Base-by-base conservation (phyloP, 2,888 invertebrate genomes). In the Acrocyrtus sp. region DNA sequence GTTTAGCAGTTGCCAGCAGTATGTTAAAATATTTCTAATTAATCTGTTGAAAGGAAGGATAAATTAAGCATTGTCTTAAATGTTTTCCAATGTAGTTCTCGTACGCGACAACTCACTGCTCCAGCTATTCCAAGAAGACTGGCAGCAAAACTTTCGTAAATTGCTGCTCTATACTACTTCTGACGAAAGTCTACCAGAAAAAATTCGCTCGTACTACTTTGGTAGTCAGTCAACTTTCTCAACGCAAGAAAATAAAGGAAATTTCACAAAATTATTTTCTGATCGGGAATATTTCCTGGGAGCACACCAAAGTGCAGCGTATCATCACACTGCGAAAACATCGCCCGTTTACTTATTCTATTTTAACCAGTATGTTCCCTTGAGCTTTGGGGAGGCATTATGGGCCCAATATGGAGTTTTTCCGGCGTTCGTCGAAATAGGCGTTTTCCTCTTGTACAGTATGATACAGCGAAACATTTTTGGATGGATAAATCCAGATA, bases 281-380 rank as follows among this genome's bases (percentile, higher is more conserved):
- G 72, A 72, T 6, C 57, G 75, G 2, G 62, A 74, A 17, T 74
- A 74, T 50, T 68, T 68, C 43, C 19, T 48, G 15, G 73, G 73
- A 2, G 12, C 48, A 6, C 68, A 74, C 21, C 62, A 74, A 41
- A 68, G 74, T 41, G 68, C 63, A 10, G 8, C 21, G 0, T 66
- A 24, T 26, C 62, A 63, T 26, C 68, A 74, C 27, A 47, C 68
- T 4, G 57, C 27, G n/a, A 68, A 53, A n/a, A 29, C 47, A 2
- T 48, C 68, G 4, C 62, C 62, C 1, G 68, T 74, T 12, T 74
- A 58, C 27, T 45, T 48, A 0, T 74, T 68, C 26, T 68, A 63
- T 12, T 74, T 58, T 62, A 39, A 68, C 3, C 58, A 74, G 15
- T 68, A 62, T 0, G 29, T 58, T 6, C 68, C 68, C 2, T 19